Evolutionary conservation across 37 sponge, comb jelly and placozoan genomes (phyloP), one percentile per base, ranked within the genome.

Genomic region (Aplysina aerophoba): DNA sequence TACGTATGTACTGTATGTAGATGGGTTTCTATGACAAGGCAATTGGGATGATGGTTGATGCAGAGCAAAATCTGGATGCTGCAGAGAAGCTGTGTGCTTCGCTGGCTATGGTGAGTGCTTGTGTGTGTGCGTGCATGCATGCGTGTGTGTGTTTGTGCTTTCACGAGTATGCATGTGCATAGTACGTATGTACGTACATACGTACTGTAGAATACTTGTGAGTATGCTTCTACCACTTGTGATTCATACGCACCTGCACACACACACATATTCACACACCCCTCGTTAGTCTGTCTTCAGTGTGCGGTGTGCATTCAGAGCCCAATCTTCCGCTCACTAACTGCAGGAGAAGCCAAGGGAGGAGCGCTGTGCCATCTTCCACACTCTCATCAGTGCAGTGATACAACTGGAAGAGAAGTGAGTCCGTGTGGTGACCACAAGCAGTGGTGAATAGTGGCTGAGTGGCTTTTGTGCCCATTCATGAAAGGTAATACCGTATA

Each of bases 11-110:
- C n/a, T 81, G 64, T 62, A 13, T 81, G n/a, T 79, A 83, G 84
- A 83, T 85, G 86, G 86, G 83, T 17, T 27, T 44, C 36, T 74
- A 83, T 62, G 64, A 82, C 28, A 85, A 84, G 79, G 86, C 86
- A 20, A 31, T 85, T 55, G 55, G 12, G 21, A 21, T 85, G 20
- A 28, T 85, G 34, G 86, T 85, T 39, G 53, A 85, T n/a, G 21
- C 24, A 2, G 39, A 66, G 21, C 22, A 81, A 35, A 81, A 85
- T 19, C 40, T 66, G 4, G 40, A n/a, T 21, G 79, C 22, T 22
- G 86, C 81, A 20, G 57, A 81, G 83, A 27, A 16, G 22, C 84
- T 66, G 22, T 85, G 86, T 59, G 12, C 27, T 31, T 33, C 28
- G 11, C 36, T 66, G 20, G 44, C 86, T 24, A 79, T 36, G 86